Evolutionary conservation across 2,113 vertebrate genomes (phyloP), one percentile per base, ranked within the genome.

Genomic region (Alectura lathami): DNA sequence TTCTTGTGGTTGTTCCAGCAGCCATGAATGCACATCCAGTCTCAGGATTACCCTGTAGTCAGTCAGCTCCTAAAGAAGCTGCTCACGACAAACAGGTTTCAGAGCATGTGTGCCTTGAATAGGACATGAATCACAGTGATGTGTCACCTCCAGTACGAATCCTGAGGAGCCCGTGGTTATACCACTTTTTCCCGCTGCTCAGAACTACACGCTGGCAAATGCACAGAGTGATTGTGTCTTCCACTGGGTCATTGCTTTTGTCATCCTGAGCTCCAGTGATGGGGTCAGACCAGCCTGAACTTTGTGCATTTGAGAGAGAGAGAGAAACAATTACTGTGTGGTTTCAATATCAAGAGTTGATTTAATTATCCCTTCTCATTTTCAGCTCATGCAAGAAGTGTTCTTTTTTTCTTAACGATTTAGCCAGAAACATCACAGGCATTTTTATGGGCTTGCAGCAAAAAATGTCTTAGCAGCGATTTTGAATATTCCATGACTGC

Each of bases 321-420:
- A 74, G 47, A 86, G 29, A 57, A 85, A 63, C 27, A 1, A 38
- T 59, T 90, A 21, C 24, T 42, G 17, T 2, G 1, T 45, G 2
- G 2, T 73, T 91, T 88, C 50, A 47, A 36, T 68, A 53, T 43
- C 1, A 2, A 59, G 67, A 82, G 29, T 26, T 83, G 75, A 83
- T 93, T 93, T 88, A 83, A 94, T 96, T 83, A 90, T 57, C 29
- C 30, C 36, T 88, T 96, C 45, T 86, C 51, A 50, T 77, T 90
- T 95, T 59, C 79, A 90, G 59, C 54, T 94, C 59, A 64, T 74
- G 59, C 50, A 94, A 83, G 83, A 93, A 94, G 54, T 26, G 45
- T 60, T 54, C 18, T 66, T 92, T 90, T 86, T 91, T 94, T 63
- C 79, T 88, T 80, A 62, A 7, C 7, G 17, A 13, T 40, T 93